phyloP scores from a whole-genome alignment of 2,113 vertebrate species.

The Varanus salvator region DNA sequence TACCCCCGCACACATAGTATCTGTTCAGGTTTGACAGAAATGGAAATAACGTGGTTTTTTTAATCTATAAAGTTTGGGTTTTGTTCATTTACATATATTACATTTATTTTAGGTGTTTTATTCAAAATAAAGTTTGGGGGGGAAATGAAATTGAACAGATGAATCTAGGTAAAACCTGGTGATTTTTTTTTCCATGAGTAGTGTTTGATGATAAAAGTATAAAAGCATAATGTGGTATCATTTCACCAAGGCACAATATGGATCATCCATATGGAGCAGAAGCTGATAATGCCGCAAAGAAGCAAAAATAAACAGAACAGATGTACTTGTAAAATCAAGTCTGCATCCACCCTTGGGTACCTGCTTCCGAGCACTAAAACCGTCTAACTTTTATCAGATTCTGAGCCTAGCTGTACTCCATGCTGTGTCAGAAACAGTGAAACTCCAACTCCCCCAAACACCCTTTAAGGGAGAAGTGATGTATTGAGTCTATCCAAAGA shows the following conservation, averaged over 20 bases:
- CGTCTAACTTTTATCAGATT: constrained; percentile 72
- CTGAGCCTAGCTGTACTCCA: constrained; percentile 57
- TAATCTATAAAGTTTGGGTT: constrained; percentile 75
- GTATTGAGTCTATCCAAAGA: constrained; percentile 19
- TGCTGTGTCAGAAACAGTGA: constrained; percentile 47
- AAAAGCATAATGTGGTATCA: constrained; percentile 83
- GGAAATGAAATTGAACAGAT: constrained; percentile 84
- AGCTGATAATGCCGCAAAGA: constrained; percentile 80
- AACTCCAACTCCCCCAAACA: not conserved
- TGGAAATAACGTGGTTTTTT: constrained; percentile 65
- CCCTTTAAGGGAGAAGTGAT: constrained; percentile 22
- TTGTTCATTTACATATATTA: constrained; percentile 85
- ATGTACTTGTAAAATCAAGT: constrained; percentile 82
- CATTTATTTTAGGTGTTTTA: constrained; percentile 84
- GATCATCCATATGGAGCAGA: constrained; percentile 84
- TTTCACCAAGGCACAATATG: constrained; percentile 84
- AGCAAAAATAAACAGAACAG: constrained; percentile 86
- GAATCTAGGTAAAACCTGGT: constrained; percentile 83
- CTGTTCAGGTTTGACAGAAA: constrained; percentile 65
- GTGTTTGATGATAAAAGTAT: constrained; percentile 87
- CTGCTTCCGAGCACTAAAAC: constrained; percentile 76
- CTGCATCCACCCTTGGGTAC: constrained; percentile 78
- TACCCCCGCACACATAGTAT: constrained; percentile 63
- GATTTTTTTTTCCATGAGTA: constrained; percentile 78
- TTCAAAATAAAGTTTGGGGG: constrained; percentile 84